Conservation (phyloP, 2,888 invertebrate genomes). For the Ganaspis brasiliensis region DNA sequence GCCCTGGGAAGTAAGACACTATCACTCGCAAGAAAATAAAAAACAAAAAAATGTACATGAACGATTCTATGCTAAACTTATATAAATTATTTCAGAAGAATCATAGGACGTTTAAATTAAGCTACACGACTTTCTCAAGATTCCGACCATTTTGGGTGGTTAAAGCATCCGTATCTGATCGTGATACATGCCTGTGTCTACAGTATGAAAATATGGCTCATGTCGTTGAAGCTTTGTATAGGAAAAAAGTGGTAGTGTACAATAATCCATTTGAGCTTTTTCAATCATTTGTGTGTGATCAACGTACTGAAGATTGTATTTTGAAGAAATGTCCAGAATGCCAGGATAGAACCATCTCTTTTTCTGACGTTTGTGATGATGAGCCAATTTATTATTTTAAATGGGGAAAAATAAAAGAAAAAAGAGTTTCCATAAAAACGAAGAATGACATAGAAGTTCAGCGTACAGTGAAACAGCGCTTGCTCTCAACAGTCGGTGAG, state of each 20-base stretch:
- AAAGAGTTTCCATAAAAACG: constrained; percentile 39
- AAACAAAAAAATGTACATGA: constrained; percentile 46
- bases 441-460: constrained; percentile 45
- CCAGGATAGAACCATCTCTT: background rate
- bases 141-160: constrained; percentile 49
- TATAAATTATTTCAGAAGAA: constrained; percentile 31
- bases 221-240: background rate
- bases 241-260: background rate
- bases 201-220: constrained; percentile 10
- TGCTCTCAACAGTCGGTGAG: background rate
- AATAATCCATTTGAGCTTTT: background rate
- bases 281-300: background rate
- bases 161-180: constrained; percentile 29
- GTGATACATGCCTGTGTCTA: constrained; percentile 19
- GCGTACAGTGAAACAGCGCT: constrained; percentile 39
- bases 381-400: background rate
- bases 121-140: constrained; percentile 27
- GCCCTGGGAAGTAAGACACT: too few species aligned
- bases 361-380: constrained; percentile 31
- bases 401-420: constrained; percentile 42
- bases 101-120: constrained; percentile 1
- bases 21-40: constrained; percentile 29
- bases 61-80: constrained; percentile 42
- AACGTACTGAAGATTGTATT: constrained; percentile 9
- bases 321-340: background rate